Percentiles rank a stretch among this genome's conserved stretches.
Conservation (phyloP, 2,888 invertebrate genomes). For the Scrobipalpa atriplicella region DNA sequence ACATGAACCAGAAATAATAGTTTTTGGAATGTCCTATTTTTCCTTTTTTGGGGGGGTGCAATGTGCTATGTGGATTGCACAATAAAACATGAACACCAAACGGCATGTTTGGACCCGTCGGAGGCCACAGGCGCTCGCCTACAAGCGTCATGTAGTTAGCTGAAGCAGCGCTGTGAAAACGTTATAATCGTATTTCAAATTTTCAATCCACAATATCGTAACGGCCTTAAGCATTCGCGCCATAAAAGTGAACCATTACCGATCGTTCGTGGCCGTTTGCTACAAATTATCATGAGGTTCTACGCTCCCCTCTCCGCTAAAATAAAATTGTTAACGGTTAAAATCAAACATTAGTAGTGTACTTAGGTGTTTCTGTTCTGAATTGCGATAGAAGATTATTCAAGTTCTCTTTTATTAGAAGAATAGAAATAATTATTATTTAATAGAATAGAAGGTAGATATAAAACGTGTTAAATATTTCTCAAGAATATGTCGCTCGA, state of each 20-base stretch:
- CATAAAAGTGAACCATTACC: constrained; percentile 68
- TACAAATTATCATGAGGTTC: constrained; percentile 67
- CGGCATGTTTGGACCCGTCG: constrained; percentile 56
- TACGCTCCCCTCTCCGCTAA: constrained; percentile 81
- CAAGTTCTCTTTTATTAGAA: constrained; percentile 19
- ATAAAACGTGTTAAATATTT: constrained; percentile 52
- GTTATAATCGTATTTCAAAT: constrained; percentile 44
- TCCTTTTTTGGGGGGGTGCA: constrained; percentile 26
- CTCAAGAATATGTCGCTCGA: constrained; percentile 47
- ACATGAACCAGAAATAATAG: neutral
- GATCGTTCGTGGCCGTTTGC: constrained; percentile 63
- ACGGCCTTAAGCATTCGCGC: constrained; percentile 61
- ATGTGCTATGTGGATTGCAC: constrained; percentile 27
- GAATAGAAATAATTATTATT: constrained; percentile 38
- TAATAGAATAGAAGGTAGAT: constrained; percentile 38
- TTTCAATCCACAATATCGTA: constrained; percentile 42
- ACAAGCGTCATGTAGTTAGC: constrained; percentile 65
- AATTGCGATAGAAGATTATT: constrained; percentile 43
- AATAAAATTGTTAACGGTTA: constrained; percentile 76
- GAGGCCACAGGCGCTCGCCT: constrained; percentile 53
- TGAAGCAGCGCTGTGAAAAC: constrained; percentile 64
- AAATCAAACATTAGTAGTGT: constrained; percentile 51
- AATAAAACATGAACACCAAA: constrained; percentile 38
- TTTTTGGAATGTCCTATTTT: constrained; percentile 30
- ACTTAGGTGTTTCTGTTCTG: constrained; percentile 37